Evolutionary conservation across 2,113 vertebrate species (phyloP).

Genomic region (Psephotus haematonotus): DNA sequence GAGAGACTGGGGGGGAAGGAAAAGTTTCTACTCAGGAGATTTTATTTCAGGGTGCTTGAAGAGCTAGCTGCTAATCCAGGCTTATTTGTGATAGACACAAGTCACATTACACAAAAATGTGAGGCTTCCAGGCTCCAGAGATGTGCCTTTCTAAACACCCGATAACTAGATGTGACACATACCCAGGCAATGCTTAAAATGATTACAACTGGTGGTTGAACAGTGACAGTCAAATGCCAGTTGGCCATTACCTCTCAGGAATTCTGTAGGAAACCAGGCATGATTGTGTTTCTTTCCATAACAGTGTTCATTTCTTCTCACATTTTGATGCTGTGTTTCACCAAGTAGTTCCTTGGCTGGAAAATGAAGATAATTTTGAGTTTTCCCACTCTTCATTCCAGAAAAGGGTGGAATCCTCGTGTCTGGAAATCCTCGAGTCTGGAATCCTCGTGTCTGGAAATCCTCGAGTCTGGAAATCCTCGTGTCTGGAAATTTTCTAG

Average conservation of each 20-base stretch:
- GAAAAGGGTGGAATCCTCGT: neutral
- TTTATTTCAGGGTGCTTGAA: neutral
- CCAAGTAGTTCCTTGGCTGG: neutral
- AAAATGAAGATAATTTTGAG: neutral
- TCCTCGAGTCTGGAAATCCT: no score
- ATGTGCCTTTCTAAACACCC: neutral
- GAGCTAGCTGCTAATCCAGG: neutral
- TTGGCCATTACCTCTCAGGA: neutral
- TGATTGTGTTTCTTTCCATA: neutral
- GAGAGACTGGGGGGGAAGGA: neutral
- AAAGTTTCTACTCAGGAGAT: neutral
- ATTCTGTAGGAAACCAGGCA: neutral
- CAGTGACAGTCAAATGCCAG: neutral
- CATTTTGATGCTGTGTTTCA: neutral
- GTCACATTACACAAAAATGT: neutral
- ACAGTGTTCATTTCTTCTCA: neutral
- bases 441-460: neutral
- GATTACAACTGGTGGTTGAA: neutral
- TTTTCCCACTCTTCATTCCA: neutral
- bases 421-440: no score
- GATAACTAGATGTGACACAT: neutral
- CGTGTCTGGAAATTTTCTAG: no score
- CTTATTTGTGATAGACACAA: neutral
- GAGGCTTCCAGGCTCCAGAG: neutral
- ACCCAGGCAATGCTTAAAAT: neutral